These are phyloP conservation scores for Chrysotoxum bicinctum DNA, from an alignment of 2,888 invertebrate genomes.

Conservation along the genomic window DNA sequence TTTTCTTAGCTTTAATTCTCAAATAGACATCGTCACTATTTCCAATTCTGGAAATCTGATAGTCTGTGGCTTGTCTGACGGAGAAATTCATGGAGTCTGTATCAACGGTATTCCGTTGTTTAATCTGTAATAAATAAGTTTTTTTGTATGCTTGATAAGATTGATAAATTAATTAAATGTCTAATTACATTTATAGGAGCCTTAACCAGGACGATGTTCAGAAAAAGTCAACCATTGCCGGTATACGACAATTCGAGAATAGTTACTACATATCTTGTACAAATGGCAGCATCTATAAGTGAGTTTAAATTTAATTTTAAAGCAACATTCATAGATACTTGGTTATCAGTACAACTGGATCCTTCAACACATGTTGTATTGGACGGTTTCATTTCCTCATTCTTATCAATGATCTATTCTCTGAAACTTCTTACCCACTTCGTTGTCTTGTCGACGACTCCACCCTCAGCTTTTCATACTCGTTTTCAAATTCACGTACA, in stretches of 20 bases:
- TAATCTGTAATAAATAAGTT: slow-evolving; percentile 74
- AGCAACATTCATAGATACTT: too few relatives aligned
- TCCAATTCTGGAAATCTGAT: slow-evolving; percentile 79
- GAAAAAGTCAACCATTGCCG: slow-evolving; percentile 76
- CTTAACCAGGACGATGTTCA: slow-evolving; percentile 77
- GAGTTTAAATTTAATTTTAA: slow-evolving; percentile 38
- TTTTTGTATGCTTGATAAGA: not conserved
- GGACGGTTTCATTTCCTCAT: too few relatives aligned
- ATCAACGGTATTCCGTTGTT: slow-evolving; percentile 79
- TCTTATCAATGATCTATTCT: too few relatives aligned
- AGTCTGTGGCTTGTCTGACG: slow-evolving; percentile 79
- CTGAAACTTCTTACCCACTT: too few relatives aligned
- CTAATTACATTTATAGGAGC: slow-evolving; percentile 53
- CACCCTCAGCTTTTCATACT: too few relatives aligned
- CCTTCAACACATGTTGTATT: too few relatives aligned
- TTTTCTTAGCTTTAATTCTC: slow-evolving; percentile 77
- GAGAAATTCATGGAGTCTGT: slow-evolving; percentile 79
- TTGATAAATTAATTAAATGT: not conserved
- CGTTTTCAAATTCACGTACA: too few relatives aligned
- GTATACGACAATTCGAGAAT: slow-evolving; percentile 76
- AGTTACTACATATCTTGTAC: slow-evolving; percentile 77
- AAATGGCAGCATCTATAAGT: slow-evolving; percentile 80
- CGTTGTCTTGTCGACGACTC: too few relatives aligned
- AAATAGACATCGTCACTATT: slow-evolving; percentile 78
- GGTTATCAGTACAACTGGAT: too few relatives aligned